These are phyloP conservation scores for Erpetoichthys calabaricus DNA, from an alignment of 2,797 vertebrate species.

Conservation along the genomic window DNA sequence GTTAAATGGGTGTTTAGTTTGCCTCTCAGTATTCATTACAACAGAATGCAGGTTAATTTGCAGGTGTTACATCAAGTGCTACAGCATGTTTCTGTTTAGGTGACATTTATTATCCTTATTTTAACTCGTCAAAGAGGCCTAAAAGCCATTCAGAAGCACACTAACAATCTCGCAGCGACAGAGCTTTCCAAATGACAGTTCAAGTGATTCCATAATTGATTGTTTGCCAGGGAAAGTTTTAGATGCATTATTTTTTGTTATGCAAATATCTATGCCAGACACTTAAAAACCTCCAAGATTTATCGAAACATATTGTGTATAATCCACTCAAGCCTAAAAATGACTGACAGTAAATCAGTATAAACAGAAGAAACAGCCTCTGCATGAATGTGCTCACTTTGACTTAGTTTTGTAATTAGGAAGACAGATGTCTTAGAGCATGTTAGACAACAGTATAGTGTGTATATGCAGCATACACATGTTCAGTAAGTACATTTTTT, in stretches of 20 bases:
- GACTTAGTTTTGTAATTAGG: too few relatives aligned
- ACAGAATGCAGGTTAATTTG: not conserved
- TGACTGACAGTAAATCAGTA: not conserved
- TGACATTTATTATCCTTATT: not conserved
- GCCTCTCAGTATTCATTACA: too few relatives aligned
- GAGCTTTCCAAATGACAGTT: not conserved
- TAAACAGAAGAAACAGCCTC: not conserved
- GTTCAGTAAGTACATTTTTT: too few relatives aligned
- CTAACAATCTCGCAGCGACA: not conserved
- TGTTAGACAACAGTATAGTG: too few relatives aligned
- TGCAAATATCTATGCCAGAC: not conserved
- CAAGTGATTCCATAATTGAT: not conserved
- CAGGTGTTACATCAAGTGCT: not conserved
- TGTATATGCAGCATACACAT: too few relatives aligned
- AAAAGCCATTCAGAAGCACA: not conserved
- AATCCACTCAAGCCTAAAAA: not conserved
- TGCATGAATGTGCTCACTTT: too few relatives aligned
- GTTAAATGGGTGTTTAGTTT: too few relatives aligned
- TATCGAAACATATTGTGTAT: not conserved
- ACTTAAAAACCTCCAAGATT: not conserved
- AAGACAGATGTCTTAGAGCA: too few relatives aligned
- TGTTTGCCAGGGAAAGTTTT: not conserved
- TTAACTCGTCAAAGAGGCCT: not conserved
- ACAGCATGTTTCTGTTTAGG: not conserved
- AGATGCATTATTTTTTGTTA: not conserved